Base-by-base conservation (phyloP, 2,113 vertebrate species). In the Murina feae region DNA sequence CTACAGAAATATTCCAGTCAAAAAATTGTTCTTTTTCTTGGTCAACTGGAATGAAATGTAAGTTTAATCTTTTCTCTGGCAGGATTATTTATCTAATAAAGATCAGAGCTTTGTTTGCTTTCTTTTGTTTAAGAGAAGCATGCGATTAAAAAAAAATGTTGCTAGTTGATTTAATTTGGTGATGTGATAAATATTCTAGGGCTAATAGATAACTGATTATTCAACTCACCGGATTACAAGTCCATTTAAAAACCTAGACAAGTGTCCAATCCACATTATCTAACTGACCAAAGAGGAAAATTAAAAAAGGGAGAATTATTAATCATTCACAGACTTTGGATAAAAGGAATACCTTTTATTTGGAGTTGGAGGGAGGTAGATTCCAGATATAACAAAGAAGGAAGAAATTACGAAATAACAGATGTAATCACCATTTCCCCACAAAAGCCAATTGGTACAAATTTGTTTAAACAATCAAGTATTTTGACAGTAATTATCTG, bases 41-140 rank as follows among this genome's bases (percentile, higher is more conserved):
- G 66, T 89, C 80, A 97, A 97, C 49, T 98, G 98, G 98, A 98
- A 98, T 5, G 97, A 98, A 83, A 98, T 12, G 98, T 98, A 98
- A 98, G 98, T 98, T 94, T 89, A 44, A 53, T 76, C 51, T 94
- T 44, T 94, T 63, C 96, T 95, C 92, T 65, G 9, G 79, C 2
- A 5, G 10, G 12, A 65, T 58, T 9, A 44, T 55, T 81, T 96
- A 68, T 68, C 75, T 95, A 87, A 68, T 65, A 72, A 80, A 89
- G 42, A 30, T 89, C 10, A n/a, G 10, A 25, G 2, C 0, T 53
- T n/a, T 25, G 25, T 53, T 75, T 44, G 14, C 25, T 6, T 6
- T 9, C 44, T 44, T 49, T 53, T 84, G 55, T 53, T 25, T 28
- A 81, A 85, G 37, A 37, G 68, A 92, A 14, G 8, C 6, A 8